phyloP scores from a whole-genome alignment of 2,797 vertebrate genomes.

The Halcyon leucocephala region DNA sequence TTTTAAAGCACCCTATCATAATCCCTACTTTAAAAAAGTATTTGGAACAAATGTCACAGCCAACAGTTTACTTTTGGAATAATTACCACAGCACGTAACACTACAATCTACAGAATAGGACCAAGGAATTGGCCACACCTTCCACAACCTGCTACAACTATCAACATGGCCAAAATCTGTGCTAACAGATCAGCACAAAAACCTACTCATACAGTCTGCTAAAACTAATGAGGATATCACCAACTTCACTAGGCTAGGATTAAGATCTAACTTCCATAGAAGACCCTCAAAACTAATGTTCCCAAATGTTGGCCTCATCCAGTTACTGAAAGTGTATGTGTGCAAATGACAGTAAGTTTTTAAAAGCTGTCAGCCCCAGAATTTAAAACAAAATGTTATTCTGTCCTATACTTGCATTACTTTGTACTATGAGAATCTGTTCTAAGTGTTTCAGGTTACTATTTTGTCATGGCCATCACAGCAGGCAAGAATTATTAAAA shows the following conservation, averaged over 20 bases:
- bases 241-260: not conserved
- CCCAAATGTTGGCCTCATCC: not conserved
- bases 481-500: not conserved
- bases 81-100: not conserved
- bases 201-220: not conserved
- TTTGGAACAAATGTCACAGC: not conserved
- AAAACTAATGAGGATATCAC: not conserved
- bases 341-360: not conserved
- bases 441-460: not conserved
- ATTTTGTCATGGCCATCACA: not conserved
- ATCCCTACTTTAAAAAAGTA: not conserved
- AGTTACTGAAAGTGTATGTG: not conserved
- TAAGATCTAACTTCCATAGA: not conserved
- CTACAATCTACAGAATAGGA: not conserved
- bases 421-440: not conserved
- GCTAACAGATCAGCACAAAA: not conserved
- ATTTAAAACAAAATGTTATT: not conserved
- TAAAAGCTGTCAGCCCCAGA: not conserved
- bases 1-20: not conserved
- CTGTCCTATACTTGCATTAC: not conserved
- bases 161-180: not conserved
- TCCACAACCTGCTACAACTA: not conserved
- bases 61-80: not conserved
- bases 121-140: not conserved
- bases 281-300: not conserved